Evolutionary conservation across 2,113 vertebrate genomes (phyloP).

Genomic region (Leuciscus idus): DNA sequence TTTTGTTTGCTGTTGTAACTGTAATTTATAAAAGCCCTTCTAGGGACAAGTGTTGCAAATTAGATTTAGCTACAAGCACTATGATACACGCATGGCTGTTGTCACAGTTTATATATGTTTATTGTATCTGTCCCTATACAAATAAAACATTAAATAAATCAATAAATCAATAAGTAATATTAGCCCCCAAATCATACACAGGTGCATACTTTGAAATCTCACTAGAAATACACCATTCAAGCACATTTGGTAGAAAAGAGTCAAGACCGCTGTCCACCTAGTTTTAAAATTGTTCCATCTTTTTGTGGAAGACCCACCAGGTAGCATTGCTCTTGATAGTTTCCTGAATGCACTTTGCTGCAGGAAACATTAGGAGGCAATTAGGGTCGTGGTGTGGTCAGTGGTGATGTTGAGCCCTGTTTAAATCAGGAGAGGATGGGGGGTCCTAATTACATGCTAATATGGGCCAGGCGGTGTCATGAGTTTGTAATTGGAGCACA

Average conservation of each 20-base stretch:
- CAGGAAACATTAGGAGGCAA: conserved; percentile 62
- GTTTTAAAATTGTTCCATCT: background rate
- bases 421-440: conserved; percentile 61
- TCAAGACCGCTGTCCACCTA: background rate
- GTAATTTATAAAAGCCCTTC: no score
- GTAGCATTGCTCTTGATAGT: background rate
- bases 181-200: no score
- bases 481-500: conserved; percentile 84
- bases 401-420: conserved; percentile 51
- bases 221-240: no score
- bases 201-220: no score
- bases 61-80: no score
- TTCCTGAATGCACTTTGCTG: conserved; percentile 25
- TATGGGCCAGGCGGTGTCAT: conserved; percentile 79
- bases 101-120: no score
- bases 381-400: conserved; percentile 65
- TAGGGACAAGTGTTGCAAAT: no score
- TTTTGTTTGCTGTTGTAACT: no score
- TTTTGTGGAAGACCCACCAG: conserved; percentile 1
- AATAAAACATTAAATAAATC: no score
- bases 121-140: no score
- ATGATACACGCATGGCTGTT: no score
- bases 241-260: background rate
- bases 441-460: conserved; percentile 84
- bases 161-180: no score